Conservation (phyloP, 2,113 vertebrate genomes). For the Pelvicachromis taeniatus region DNA sequence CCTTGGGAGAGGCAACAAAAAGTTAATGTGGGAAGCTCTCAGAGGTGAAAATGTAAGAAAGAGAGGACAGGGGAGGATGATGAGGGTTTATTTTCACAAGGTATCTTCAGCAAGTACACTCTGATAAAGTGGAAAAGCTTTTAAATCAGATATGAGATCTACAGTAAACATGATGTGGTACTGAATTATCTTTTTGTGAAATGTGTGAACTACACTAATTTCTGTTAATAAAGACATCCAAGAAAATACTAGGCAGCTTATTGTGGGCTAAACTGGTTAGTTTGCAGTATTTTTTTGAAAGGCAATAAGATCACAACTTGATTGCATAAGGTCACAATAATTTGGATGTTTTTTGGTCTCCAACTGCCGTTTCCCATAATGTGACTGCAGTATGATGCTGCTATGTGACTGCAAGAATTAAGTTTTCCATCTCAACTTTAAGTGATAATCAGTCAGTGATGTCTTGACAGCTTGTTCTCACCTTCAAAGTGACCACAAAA, state of each 20-base stretch:
- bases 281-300: neutral
- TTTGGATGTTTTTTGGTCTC: neutral
- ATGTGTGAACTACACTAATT: neutral
- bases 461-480: neutral
- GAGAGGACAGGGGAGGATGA: neutral
- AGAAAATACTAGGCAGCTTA: neutral
- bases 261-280: neutral
- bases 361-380: neutral
- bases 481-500: neutral
- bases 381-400: neutral
- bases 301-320: fast-evolving
- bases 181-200: neutral
- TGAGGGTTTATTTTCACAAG: neutral
- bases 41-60: neutral
- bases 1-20: neutral
- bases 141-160: neutral
- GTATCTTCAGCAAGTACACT: neutral
- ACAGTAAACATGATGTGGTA: no score
- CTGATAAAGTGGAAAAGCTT: neutral
- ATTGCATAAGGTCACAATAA: neutral
- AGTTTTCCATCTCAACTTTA: neutral
- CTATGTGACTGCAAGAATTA: neutral
- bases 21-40: neutral
- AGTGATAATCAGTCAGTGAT: neutral
- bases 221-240: neutral